Evolutionary conservation across 2,113 vertebrate species (phyloP), one percentile per base, ranked within the genome.

Genomic region (Serilophus lunatus): DNA sequence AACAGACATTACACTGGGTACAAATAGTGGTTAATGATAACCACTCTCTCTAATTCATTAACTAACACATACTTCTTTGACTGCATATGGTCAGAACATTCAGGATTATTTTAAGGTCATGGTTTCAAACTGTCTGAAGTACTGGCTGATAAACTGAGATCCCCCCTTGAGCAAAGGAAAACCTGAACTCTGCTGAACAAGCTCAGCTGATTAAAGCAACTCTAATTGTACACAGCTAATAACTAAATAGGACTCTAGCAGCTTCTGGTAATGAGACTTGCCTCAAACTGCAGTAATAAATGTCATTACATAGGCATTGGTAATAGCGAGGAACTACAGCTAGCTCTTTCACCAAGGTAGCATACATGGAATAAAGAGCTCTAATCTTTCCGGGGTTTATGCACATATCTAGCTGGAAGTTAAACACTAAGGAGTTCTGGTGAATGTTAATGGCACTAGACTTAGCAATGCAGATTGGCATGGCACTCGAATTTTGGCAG

Each of bases 171-270:
- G 95, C 76, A 88, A 94, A 94, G 74, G 69, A 79, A 88, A 96
- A 96, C 91, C 57, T 92, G 79, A 95, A 91, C 86, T 92, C 83
- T 87, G 47, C 13, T 90, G 86, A 95, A 96, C 65, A 96, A 90
- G 87, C 84, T 92, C 70, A 90, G 60, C 80, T 94, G 85, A 97
- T 94, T 95, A 93, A 97, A 85, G 71, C 59, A 92, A 90, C 71
- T 90, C 56, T 95, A 95, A 95, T 74, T 94, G 86, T 93, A 91
- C 70, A 36, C 86, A 93, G 89, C n/a, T 96, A 95, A 95, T 96
- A 95, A 91, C 82, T 90, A 94, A 96, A 96, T 82, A 90, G 69
- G 65, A 94, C 86, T 85, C 94, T 96, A 93, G 69, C 72, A 80
- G 74, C 70, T 91, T 95, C 82, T 92, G 42, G 64, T 93, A 94